Evolutionary conservation across 2,888 invertebrate species (phyloP).

Genomic region (Pachymerium ferrugineum): DNA sequence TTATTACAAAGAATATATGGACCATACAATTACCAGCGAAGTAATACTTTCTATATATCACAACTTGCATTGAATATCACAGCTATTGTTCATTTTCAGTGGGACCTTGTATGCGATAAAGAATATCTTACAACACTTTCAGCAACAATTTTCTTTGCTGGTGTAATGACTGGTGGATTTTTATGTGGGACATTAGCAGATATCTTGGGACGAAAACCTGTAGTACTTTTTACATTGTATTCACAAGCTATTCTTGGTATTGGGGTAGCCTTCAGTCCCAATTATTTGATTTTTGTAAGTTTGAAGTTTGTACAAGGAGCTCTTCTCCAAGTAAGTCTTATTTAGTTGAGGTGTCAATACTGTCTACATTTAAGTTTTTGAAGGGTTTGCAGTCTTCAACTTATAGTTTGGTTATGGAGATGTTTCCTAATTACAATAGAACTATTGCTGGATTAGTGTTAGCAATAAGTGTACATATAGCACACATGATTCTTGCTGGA

Average conservation of each 20-base stretch:
- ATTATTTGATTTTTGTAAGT: constrained; percentile 6
- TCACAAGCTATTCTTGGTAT: background rate
- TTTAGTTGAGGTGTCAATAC: background rate
- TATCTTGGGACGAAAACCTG: background rate
- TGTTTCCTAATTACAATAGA: too few relatives aligned
- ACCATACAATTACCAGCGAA: background rate
- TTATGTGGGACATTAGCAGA: background rate
- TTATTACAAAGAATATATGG: background rate
- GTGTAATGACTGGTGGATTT: constrained; percentile 27
- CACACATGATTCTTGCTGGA: too few relatives aligned
- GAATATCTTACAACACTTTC: background rate
- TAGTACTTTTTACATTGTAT: background rate
- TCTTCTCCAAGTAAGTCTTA: background rate
- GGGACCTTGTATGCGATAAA: constrained; percentile 29
- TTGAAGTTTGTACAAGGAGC: constrained; percentile 28
- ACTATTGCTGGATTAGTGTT: too few relatives aligned
- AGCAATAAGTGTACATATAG: too few relatives aligned
- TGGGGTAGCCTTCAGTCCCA: background rate
- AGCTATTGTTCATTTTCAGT: too few relatives aligned
- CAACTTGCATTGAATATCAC: too few relatives aligned
- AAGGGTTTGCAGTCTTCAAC: background rate
- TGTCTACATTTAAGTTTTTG: background rate
- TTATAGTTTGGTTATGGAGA: background rate
- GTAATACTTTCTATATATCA: background rate
- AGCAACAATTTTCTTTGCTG: constrained; percentile 29